Conservation (phyloP, 2,888 invertebrate species). For the Ephialtes manifestator region DNA sequence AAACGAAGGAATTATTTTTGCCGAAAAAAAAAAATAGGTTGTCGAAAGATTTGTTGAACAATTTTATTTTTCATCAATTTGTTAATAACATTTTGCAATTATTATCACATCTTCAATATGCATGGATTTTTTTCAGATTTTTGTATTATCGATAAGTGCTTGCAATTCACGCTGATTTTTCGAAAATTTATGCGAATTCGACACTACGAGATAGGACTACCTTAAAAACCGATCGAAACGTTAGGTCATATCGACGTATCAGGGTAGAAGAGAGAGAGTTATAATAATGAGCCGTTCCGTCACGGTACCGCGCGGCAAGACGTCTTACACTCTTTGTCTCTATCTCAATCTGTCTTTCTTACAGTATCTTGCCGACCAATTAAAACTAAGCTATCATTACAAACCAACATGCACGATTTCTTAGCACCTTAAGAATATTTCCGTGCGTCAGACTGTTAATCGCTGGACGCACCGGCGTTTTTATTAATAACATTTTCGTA, state of each 20-base stretch:
- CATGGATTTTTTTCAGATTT: too few relatives aligned
- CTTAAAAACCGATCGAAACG: constrained; percentile 43
- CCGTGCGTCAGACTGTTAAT: constrained; percentile 60
- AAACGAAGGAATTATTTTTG: too few relatives aligned
- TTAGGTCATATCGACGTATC: constrained; percentile 68
- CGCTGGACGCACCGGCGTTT: constrained; percentile 30
- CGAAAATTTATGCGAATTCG: too few relatives aligned
- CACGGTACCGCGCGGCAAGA: constrained; percentile 63
- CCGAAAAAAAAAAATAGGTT: too few relatives aligned
- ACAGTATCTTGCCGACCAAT: constrained; percentile 78
- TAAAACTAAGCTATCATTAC: constrained; percentile 77
- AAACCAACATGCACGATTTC: constrained; percentile 61
- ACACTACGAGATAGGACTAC: too few relatives aligned
- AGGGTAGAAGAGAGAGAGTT: constrained; percentile 69
- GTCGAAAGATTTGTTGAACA: too few relatives aligned
- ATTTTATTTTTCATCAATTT: too few relatives aligned
- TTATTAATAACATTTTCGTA: constrained; percentile 59
- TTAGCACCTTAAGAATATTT: constrained; percentile 49
- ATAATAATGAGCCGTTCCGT: constrained; percentile 65
- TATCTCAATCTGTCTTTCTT: constrained; percentile 70
- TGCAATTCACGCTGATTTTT: too few relatives aligned
- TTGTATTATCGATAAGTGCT: too few relatives aligned
- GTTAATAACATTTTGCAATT: too few relatives aligned
- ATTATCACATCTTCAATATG: too few relatives aligned
- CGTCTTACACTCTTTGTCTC: constrained; percentile 69